Evolutionary conservation across 2,888 invertebrate genomes (phyloP), one percentile per base, ranked within the genome.

Genomic region (Melipona bicolor): DNA sequence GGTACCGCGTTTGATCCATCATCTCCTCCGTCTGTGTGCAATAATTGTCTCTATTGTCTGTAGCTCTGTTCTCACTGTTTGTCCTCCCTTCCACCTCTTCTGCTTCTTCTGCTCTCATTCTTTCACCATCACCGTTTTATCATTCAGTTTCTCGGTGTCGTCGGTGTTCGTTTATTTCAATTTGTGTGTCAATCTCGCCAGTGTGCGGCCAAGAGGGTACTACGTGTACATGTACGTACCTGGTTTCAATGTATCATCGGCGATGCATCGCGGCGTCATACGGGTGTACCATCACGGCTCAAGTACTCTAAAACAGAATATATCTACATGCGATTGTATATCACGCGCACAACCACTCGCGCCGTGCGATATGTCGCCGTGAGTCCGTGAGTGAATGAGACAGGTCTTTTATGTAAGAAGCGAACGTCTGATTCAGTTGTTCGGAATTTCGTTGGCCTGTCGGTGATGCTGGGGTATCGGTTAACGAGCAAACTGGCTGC

Each of bases 21-120:
- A 89, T 91, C 91, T 87, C 79, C 82, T 83, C 74, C 71, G 81
- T 84, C 85, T 87, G 88, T 79, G 86, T 88, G 88, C 85, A 90
- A 89, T 91, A 91, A 91, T 91, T 91, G 89, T 89, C 88, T 87
- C 87, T 86, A 88, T 89, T 88, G 89, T 90, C 85, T 74, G 81
- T 76, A 67, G 56, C 76, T 73, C 72, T 75, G 83, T 79, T 85
- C 79, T 85, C 85, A 36, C 83, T 81, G 83, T 85, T 91, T 89
- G 85, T 86, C 79, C 24, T 52, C 52, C n/a, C 68, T 54, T 21
- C 69, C 43, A 59, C 61, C 77, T 65, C 74, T 36, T 69, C 70
- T 43, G 49, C 72, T 77, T 74, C 82, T 68, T 62, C 74, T 71
- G 69, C 73, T 69, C 86, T 67, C 81, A 36, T 74, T 84, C 81